Evolutionary conservation across 2,888 invertebrate genomes (phyloP), one percentile per base, ranked within the genome.

Genomic region (Ariolimax columbianus): DNA sequence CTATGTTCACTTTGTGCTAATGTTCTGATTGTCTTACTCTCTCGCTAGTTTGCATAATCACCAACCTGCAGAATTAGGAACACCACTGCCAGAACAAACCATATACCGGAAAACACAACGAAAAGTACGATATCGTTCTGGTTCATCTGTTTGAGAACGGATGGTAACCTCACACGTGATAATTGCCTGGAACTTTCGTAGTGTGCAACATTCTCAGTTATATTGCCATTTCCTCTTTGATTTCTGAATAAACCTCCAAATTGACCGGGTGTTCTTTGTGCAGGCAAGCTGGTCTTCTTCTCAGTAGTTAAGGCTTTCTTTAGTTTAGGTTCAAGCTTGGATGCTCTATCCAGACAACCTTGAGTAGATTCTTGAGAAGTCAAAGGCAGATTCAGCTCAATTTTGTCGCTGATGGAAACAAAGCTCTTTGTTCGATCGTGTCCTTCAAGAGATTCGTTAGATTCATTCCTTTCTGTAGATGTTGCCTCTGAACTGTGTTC

Each of bases 21-120:
- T n/a, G n/a, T n/a, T n/a, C n/a, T n/a, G n/a, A n/a, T n/a, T n/a
- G n/a, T n/a, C n/a, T n/a, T n/a, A n/a, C n/a, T 14, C 17, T 23
- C 33, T 75, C 47, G 47, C 51, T 51, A 1, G 33, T 75, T 9
- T 33, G 17, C 33, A 33, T 51, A 51, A 75, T 75, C 75, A 6
- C 75, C 75, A 19, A 51, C 43, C 51, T 75, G 75, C n/a, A 75
- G 17, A 33, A 75, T 51, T 17, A 75, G 7, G 59, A 78, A 59
- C 14, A 63, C 47, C n/a, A 63, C 55, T 11, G 59, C 40, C 23
- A 78, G 17, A 59, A 78, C n/a, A 7, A 78, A 23, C 77, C 77
- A 78, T 0, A 63, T 63, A 26, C 59, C 23, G 14, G 63, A 38
- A 38, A 63, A 78, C 40, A 78, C 3, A 38, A 78, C 11, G 40